These are phyloP conservation scores for Gobiocypris rarus DNA, from an alignment of 2,113 vertebrate genomes.

Conservation along the genomic window DNA sequence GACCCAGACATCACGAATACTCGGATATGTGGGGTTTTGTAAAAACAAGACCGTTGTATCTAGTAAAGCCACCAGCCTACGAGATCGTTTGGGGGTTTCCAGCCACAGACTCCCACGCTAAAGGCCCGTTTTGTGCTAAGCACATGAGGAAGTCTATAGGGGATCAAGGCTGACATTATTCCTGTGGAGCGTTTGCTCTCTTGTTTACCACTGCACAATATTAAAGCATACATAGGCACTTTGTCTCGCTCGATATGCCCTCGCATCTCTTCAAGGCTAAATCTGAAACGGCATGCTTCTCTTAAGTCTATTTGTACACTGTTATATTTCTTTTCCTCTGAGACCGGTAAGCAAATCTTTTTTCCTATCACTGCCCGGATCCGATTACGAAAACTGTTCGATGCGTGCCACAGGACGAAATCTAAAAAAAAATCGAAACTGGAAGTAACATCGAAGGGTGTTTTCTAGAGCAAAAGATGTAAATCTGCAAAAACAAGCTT, in stretches of 20 bases:
- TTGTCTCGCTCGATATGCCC: conserved; percentile 33
- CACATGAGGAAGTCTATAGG: conserved; percentile 31
- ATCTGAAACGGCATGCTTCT: conserved; percentile 23
- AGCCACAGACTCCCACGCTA: conserved; percentile 13
- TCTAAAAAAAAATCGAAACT: conserved; percentile 25
- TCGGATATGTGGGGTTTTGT: conserved; percentile 10
- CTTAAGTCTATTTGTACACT: conserved; percentile 33
- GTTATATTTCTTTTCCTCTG: conserved; percentile 34
- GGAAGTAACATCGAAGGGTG: conserved; percentile 32
- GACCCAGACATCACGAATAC: not conserved
- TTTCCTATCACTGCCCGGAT: conserved; percentile 60
- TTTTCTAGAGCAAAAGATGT: conserved; percentile 17
- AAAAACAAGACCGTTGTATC: conserved; percentile 6
- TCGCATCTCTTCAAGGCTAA: conserved; percentile 9
- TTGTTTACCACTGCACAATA: conserved; percentile 40
- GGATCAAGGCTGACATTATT: conserved; percentile 26
- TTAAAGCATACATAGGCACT: conserved; percentile 48
- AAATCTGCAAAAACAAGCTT: conserved; percentile 24
- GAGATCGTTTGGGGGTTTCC: conserved; percentile 25
- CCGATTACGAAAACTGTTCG: conserved; percentile 51
- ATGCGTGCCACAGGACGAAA: conserved; percentile 44
- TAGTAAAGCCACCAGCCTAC: conserved; percentile 35
- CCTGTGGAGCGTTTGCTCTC: not conserved
- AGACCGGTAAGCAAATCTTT: conserved; percentile 47
- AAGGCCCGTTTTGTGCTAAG: conserved; percentile 28